Base-by-base conservation (phyloP, 2,113 vertebrate genomes). In the Pionites leucogaster region DNA sequence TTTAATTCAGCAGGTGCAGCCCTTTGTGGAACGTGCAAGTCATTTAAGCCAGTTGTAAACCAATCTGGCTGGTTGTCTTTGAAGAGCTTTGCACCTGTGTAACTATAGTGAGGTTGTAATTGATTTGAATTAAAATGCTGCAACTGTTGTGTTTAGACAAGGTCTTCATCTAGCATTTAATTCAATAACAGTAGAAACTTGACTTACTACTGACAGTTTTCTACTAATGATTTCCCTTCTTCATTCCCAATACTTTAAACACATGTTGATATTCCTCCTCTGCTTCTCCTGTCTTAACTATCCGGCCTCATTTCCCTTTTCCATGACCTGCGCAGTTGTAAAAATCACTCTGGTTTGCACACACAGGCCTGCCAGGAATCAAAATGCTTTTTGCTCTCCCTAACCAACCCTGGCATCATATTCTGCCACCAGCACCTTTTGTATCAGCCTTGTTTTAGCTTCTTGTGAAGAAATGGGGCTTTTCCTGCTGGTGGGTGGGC, bases 21-120 rank as follows among this genome's bases (percentile, higher is more conserved):
- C 24, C 29, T 88, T 80, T 75, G 53, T 91, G 82, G 46, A n/a
- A 50, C 7, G 6, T 70, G 19, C 69, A 74, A 93, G 87, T 89
- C 62, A 68, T 39, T 74, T 84, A 68, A 80, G 63, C 28, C 60
- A 60, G 35, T 41, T 60, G 50, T 70, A 79, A 82, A 68, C 27
- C 57, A 59, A 10, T 59, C 57, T 59, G 5, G 4, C 22, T 59
- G 28, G 67, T 78, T 71, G 25, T 88, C 74, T 92, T 50, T 27
- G 47, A 74, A 83, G 65, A 87, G 46, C 33, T 95, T 77, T 92
- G 64, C 79, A 93, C 75, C 71, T 90, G 78, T 90, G 68, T 52
- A 70, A 55, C 42, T 62, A 16, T 72, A 85, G 72, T 70, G 71
- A 90, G 31, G 19, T 86, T 91, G 42, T 41, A 93, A 95, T 74